Evolutionary conservation across 2,113 vertebrate species (phyloP), one percentile per base, ranked within the genome.

Genomic region (Scytalopus superciliaris): DNA sequence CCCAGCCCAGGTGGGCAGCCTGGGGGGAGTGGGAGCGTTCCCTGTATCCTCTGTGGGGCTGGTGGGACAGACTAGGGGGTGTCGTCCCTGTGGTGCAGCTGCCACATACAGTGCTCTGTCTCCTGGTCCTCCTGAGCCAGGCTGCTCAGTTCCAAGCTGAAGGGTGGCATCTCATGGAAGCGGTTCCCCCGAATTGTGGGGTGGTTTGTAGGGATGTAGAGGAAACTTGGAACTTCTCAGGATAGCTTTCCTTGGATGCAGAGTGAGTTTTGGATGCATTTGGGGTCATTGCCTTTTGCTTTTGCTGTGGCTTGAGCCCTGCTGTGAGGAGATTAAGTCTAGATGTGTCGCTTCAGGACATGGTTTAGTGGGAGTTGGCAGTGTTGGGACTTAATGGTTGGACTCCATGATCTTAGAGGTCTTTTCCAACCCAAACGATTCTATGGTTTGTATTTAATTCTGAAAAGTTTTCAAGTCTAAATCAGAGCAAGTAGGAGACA

Each of bases 1-100:
- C 92, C 85, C 30, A 4, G 89, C 82, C 87, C 80, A 87, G 80
- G 88, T 83, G 90, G 95, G 96, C 88, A 81, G 57, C 88, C 88
- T 1, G 4, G 42, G 66, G 70, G 89, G 39, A 70, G 35, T 0
- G 59, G 90, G 79, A 75, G 22, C 2, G 0, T 47, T 69, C 27
- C 19, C 12, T 2, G 16, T n/a, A n/a, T 56, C 5, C 35, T 62
- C 14, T 0, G 0, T 1, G 23, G 79, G 79, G 55, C 7, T 18
- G 23, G 3, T 3, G 11, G 16, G 18, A 7, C 17, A 40, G 5
- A 0, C 3, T 63, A 23, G 5, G 14, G 31, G 10, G 7, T 35
- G 24, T 44, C 3, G 24, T 6, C 33, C 5, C 39, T 1, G 1
- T 7, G 45, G 45, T 10, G 53, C 15, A 50, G 23, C 9, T n/a